Evolutionary conservation across 64 coral and sea anemone species (phyloP).

Genomic region (Catalaphyllia jardinei): DNA sequence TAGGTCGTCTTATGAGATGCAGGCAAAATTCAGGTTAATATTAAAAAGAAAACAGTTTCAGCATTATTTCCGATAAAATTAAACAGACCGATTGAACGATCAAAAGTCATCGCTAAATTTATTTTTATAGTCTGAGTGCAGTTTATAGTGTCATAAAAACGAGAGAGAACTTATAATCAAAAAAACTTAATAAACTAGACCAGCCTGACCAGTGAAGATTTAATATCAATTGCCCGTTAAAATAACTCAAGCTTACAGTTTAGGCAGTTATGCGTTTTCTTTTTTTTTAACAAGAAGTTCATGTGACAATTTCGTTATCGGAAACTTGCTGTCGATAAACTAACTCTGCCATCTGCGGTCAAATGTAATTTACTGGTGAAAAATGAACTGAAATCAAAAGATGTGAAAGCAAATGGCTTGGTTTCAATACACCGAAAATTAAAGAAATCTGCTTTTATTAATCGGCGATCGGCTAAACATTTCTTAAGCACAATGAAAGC

Average conservation of each 20-base stretch:
- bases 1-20: too few relatives aligned
- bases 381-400: constrained; percentile 27
- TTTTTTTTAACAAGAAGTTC: too few relatives aligned
- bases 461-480: neutral
- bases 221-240: constrained; percentile 1
- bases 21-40: too few relatives aligned
- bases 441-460: constrained; percentile 23
- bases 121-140: neutral
- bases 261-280: neutral
- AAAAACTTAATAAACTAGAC: neutral
- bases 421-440: constrained; percentile 32
- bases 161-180: neutral
- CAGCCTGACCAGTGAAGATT: neutral
- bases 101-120: neutral
- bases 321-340: neutral
- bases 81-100: too few relatives aligned
- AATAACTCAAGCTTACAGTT: neutral
- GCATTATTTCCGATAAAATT: too few relatives aligned
- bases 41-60: too few relatives aligned
- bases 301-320: neutral
- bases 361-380: constrained; percentile 34
- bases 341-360: constrained; percentile 17
- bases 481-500: neutral
- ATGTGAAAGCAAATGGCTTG: constrained; percentile 10
- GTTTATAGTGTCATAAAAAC: neutral